phyloP scores from a whole-genome alignment of 1,140 invertebrate genomes.

The Carcinoscorpius rotundicauda region DNA sequence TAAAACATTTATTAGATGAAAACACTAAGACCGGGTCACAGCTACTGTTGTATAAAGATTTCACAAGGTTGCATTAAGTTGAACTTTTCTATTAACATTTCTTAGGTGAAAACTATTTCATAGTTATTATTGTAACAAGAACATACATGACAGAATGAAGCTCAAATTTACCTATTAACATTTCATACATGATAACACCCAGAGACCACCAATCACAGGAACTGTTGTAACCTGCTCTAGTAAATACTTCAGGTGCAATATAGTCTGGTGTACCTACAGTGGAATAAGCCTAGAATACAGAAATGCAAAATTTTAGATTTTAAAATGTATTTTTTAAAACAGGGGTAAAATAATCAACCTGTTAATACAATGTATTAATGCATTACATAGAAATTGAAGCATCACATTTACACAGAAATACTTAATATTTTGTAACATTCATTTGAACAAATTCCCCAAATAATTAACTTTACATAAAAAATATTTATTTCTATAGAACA shows the following conservation, averaged over 20 bases:
- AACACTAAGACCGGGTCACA: too few relatives aligned
- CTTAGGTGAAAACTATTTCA: too few relatives aligned
- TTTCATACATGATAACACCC: conserved; percentile 99
- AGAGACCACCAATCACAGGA: conserved; percentile 99
- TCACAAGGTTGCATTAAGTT: not conserved
- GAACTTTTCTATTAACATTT: conserved; percentile 28
- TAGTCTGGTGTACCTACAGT: conserved; percentile 99
- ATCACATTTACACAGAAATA: too few relatives aligned
- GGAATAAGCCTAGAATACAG: conserved; percentile 44
- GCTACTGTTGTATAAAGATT: not conserved
- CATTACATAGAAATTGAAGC: not conserved
- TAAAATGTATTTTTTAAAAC: not conserved
- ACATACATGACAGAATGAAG: too few relatives aligned
- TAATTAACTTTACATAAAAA: too few relatives aligned
- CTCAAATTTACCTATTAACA: conserved; percentile 58
- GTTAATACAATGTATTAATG: too few relatives aligned
- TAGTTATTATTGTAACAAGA: too few relatives aligned
- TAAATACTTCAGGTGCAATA: conserved; percentile 91
- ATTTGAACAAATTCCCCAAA: too few relatives aligned
- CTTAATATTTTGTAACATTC: too few relatives aligned
- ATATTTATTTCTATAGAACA: too few relatives aligned
- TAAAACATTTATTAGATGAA: not conserved
- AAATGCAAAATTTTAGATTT: conserved; percentile 2
- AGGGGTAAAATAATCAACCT: too few relatives aligned
- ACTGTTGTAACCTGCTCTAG: conserved; percentile 85